Conservation (phyloP, 2,797 vertebrate species). For the Clarias pachynema region DNA sequence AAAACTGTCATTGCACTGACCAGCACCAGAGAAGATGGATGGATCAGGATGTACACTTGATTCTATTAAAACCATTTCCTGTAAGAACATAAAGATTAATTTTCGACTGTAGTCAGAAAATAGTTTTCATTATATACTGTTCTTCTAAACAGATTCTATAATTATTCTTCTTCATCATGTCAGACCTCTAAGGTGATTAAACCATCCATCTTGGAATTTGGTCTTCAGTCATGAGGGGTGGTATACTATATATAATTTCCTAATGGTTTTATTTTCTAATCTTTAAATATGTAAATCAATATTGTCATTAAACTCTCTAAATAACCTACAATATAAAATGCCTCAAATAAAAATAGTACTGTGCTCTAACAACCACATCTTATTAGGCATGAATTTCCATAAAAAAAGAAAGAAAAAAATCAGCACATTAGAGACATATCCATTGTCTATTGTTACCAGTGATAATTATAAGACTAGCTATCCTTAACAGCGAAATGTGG, state of each 20-base stretch:
- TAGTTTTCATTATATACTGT: neutral
- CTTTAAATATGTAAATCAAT: conserved; percentile 40
- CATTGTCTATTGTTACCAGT: conserved; percentile 57
- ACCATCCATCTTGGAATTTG: neutral
- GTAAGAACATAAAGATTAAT: neutral
- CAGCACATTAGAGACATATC: conserved; percentile 17
- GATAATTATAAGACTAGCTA: conserved; percentile 65
- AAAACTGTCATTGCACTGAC: conserved; percentile 21
- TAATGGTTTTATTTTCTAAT: neutral
- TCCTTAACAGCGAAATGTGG: conserved; percentile 52
- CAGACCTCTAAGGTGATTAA: neutral
- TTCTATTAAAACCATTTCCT: conserved; percentile 16
- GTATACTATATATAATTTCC: neutral
- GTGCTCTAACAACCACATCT: conserved; percentile 22
- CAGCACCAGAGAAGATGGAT: conserved; percentile 6
- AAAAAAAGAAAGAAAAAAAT: conserved; percentile 47
- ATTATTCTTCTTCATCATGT: neutral
- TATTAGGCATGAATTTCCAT: conserved; percentile 44
- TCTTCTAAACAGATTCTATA: neutral
- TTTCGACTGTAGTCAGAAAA: neutral
- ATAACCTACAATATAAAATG: conserved; percentile 6
- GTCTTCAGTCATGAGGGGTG: neutral
- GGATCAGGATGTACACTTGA: conserved; percentile 11
- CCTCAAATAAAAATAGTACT: conserved; percentile 36
- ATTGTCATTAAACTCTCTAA: conserved; percentile 18